phyloP scores from a whole-genome alignment of 2,797 vertebrate genomes.

The Chelon labrosus region DNA sequence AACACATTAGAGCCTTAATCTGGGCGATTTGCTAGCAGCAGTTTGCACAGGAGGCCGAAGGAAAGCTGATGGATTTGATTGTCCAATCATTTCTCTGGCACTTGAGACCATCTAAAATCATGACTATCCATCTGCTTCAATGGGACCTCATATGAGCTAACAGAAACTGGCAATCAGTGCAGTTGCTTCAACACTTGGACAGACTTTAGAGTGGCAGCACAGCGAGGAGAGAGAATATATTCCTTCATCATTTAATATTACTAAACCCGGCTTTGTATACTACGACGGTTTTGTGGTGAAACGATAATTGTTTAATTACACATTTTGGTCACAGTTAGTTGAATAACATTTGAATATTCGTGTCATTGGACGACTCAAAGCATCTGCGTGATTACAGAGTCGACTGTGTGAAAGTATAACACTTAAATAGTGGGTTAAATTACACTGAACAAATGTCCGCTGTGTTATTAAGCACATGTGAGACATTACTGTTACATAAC shows the following conservation, averaged over 20 bases:
- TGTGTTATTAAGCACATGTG: too few species aligned
- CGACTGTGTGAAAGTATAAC: neutral
- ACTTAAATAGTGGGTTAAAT: neutral
- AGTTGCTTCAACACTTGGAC: conserved; percentile 17
- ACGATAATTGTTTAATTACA: neutral
- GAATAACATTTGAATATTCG: neutral
- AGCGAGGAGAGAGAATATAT: neutral
- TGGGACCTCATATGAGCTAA: conserved; percentile 23
- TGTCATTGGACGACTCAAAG: neutral
- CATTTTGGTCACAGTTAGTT: neutral
- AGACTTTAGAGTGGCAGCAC: conserved; percentile 13
- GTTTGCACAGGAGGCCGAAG: neutral
- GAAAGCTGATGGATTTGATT: conserved; percentile 38
- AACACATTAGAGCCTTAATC: conserved; percentile 23
- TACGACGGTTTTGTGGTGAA: neutral
- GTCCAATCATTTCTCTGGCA: conserved; percentile 41
- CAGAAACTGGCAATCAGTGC: conserved; percentile 24
- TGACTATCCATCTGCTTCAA: conserved; percentile 24
- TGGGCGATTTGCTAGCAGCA: conserved; percentile 17
- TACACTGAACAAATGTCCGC: neutral
- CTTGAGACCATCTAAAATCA: conserved; percentile 27
- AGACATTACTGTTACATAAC: neutral
- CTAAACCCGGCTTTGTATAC: neutral
- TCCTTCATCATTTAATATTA: neutral
- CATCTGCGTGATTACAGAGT: neutral